These are phyloP conservation scores for Scaptomyza reducta DNA, from an alignment of 2,888 invertebrate genomes.

Conservation along the genomic window DNA sequence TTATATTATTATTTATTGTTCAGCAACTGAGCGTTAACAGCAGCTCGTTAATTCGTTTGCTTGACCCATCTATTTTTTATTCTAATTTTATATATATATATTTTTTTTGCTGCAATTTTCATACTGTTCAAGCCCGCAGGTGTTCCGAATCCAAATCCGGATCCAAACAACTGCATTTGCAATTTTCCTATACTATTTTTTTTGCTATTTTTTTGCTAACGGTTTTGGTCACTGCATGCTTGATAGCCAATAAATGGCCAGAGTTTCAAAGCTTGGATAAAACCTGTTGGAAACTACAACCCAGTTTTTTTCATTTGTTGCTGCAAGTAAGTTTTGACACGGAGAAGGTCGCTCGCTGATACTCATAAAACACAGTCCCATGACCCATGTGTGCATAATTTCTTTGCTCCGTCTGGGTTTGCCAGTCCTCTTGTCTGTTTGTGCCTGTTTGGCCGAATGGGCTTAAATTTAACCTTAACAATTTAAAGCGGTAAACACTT, in stretches of 20 bases:
- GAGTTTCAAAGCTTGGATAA: conserved; percentile 59
- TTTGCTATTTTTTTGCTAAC: conserved; percentile 10
- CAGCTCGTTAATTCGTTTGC: background rate
- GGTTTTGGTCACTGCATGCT: conserved; percentile 28
- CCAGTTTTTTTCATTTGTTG: conserved; percentile 20
- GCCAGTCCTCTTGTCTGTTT: conserved; percentile 2
- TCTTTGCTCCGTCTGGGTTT: conserved; percentile 28
- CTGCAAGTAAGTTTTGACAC: conserved; percentile 32
- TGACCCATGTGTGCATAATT: conserved; percentile 43
- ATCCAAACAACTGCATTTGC: conserved; percentile 47
- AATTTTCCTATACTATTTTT: conserved; percentile 19
- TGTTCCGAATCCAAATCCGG: conserved; percentile 27
- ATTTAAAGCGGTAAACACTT: conserved; percentile 51
- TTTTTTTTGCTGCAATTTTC: conserved; percentile 3
- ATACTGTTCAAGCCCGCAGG: conserved; percentile 12
- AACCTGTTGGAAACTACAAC: conserved; percentile 43
- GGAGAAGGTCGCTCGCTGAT: conserved; percentile 23
- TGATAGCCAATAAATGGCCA: conserved; percentile 28
- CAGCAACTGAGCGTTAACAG: background rate
- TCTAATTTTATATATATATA: too few species aligned
- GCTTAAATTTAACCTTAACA: conserved; percentile 63
- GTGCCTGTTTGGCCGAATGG: conserved; percentile 11
- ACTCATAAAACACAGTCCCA: conserved; percentile 22
- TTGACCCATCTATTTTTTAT: background rate
- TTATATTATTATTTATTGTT: background rate